Base-by-base conservation (phyloP, 2,797 vertebrate genomes). In the Chrosomus eos region DNA sequence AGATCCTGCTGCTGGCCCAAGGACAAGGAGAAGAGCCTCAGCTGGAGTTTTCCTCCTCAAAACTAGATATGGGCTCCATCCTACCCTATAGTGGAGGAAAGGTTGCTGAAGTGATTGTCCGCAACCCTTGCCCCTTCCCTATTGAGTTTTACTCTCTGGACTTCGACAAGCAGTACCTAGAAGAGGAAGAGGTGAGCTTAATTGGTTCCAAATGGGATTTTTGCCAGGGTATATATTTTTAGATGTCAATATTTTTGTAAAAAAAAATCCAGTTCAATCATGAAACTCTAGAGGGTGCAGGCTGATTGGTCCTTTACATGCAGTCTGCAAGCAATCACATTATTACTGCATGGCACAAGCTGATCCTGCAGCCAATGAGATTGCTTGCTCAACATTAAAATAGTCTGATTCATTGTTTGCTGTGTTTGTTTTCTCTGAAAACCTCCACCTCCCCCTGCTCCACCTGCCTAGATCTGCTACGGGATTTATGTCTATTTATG, bases 71-170 rank as follows among this genome's bases (percentile, higher is more conserved):
- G 86, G 96, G 94, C 2, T 96, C 97, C 0, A 78, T 95, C 84
- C 90, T 97, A 74, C 97, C 96, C 0, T 86, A 81, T 38, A 93
- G 91, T 40, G 1, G 7, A 2, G 96, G 95, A 0, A 83, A 86
- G 0, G 93, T 95, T 85, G 91, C 91, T 0, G 92, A 95, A 18
- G 93, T 98, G 86, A 86, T 89, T 0, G 95, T 99, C 82, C 95
- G 71, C 87, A 99, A 99, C 91, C 96, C 94, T 0, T 97, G 97
- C 62, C 85, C 92, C 40, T 99, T 97, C 81, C 96, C 97, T 18
- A 85, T 97, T 0, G 97, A 99, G 88, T 97, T 99, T 90, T 99
- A 97, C 90, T 98, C 94, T 0, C 71, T 98, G 90, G 97, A 99
- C 77, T 95, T 96, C 2, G 97, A 99, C 89, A 93, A 92, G 43